These are phyloP conservation scores for Eristalis pertinax DNA, from an alignment of 2,888 invertebrate genomes.

Conservation along the genomic window DNA sequence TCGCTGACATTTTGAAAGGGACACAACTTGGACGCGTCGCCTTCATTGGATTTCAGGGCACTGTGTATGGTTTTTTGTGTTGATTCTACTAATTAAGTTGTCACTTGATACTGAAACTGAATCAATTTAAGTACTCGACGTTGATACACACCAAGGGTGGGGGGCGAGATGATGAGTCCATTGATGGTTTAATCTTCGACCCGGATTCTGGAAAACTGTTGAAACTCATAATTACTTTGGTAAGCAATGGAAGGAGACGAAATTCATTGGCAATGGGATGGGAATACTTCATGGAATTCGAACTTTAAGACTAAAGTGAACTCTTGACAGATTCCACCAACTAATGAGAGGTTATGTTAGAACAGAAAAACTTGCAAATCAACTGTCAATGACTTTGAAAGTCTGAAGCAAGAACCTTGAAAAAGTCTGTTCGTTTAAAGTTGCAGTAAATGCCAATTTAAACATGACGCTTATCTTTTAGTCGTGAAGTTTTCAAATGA, in stretches of 20 bases:
- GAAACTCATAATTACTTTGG: not conserved
- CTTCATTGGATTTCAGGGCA: not conserved
- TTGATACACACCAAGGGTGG: not conserved
- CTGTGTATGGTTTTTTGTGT: constrained; percentile 19
- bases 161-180: not conserved
- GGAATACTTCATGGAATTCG: not conserved
- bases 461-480: not conserved
- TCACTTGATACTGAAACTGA: constrained; percentile 8
- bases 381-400: not conserved
- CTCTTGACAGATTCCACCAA: not conserved
- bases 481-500: not conserved
- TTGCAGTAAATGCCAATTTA: not conserved
- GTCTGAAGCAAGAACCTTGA: not conserved
- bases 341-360: too few relatives aligned
- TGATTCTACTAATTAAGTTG: constrained; percentile 30
- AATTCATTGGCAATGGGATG: not conserved
- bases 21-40: not conserved
- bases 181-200: not conserved
- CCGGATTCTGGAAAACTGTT: not conserved
- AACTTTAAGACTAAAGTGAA: not conserved
- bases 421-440: not conserved
- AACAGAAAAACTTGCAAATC: not conserved
- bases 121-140: constrained; percentile 22
- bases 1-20: not conserved
- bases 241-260: not conserved